Evolutionary conservation across 64 coral and sea anemone genomes (phyloP).

Genomic region (Dendronephthya gigantea): DNA sequence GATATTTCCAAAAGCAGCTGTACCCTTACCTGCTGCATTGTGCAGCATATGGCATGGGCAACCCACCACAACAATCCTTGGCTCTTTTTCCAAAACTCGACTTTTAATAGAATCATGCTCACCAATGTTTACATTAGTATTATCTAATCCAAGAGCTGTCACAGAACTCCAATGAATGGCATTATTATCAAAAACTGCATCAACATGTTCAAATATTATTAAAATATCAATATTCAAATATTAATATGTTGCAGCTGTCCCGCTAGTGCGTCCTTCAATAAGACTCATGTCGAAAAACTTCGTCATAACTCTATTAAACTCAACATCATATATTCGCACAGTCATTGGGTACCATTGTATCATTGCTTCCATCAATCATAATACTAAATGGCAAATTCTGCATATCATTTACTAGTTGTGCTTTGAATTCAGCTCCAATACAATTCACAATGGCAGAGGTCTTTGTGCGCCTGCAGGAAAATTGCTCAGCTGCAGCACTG

Average conservation of each 20-base stretch:
- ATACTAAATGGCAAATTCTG: slow-evolving; percentile 52
- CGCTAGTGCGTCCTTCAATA: slow-evolving; percentile 28
- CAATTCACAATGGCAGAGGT: slow-evolving; percentile 45
- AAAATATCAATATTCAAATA: too few species aligned
- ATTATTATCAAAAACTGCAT: slow-evolving; percentile 30
- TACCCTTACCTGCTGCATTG: slow-evolving; percentile 49
- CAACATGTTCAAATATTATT: slow-evolving; percentile 58
- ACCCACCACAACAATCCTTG: slow-evolving; percentile 22
- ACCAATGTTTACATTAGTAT: slow-evolving; percentile 49
- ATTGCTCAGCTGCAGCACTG: slow-evolving; percentile 50
- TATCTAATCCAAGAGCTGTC: slow-evolving; percentile 47
- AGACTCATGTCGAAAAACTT: slow-evolving; percentile 45
- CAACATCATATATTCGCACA: slow-evolving; percentile 39
- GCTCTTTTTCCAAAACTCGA: slow-evolving; percentile 26
- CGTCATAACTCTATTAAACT: slow-evolving; percentile 45
- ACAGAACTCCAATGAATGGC: slow-evolving; percentile 40
- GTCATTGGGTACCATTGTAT: slow-evolving; percentile 48
- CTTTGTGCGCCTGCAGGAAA: slow-evolving; percentile 48
- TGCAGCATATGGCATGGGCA: slow-evolving; percentile 55
- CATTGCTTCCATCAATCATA: slow-evolving; percentile 53
- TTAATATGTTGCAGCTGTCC: slow-evolving; percentile 52
- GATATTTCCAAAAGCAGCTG: slow-evolving; percentile 27
- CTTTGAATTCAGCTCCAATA: slow-evolving; percentile 34
- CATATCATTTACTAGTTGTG: slow-evolving; percentile 41
- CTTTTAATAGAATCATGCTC: slow-evolving; percentile 21